Evolutionary conservation across 2,888 invertebrate species (phyloP), one percentile per base, ranked within the genome.

Genomic region (Achlya flavicornis): DNA sequence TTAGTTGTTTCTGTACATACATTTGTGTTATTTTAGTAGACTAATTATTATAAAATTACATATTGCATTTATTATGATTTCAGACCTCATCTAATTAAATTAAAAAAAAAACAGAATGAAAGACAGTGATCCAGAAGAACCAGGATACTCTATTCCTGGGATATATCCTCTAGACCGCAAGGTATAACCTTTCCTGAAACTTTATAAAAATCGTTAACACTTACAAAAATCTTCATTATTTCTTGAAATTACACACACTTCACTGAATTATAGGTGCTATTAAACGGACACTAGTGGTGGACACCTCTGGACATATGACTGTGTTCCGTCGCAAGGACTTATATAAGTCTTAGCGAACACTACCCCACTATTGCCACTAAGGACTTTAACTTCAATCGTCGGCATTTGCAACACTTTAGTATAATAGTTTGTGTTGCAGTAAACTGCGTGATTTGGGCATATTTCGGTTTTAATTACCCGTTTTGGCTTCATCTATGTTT

Each of bases 181-280:
- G 35, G 7, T 7, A 35, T 6, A 35, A 35, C 35, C 35, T 3
- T 3, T 3, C 57, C 33, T 58, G 7, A 58, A 32, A 35, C 8
- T 19, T 53, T 26, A 35, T 58, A 64, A 41, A 61, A 64, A 64
- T 64, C 53, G 26, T 41, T 0, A 72, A 63, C 75, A 91, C 91
- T 92, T 91, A 91, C 92, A 76, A 90, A 89, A 66, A 84, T 77
- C 88, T 87, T 92, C 91, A 92, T 91, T 26, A 64, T 75, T 79
- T 68, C 64, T 64, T 67, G 58, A 1, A 7, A 7, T 41, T 3
- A 72, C 60, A 71, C 83, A 85, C 80, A 86, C 84, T 73, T 67
- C 76, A 79, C 71, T 70, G 64, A 61, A 64, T 63, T 67, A 61
- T 63, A 53, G 53, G 53, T 53, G 53, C 53, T 65, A n/a, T 62